phyloP scores from a whole-genome alignment of 30 jellyfish, hydroid and myxozoan genomes.

The Morbakka virulenta region DNA sequence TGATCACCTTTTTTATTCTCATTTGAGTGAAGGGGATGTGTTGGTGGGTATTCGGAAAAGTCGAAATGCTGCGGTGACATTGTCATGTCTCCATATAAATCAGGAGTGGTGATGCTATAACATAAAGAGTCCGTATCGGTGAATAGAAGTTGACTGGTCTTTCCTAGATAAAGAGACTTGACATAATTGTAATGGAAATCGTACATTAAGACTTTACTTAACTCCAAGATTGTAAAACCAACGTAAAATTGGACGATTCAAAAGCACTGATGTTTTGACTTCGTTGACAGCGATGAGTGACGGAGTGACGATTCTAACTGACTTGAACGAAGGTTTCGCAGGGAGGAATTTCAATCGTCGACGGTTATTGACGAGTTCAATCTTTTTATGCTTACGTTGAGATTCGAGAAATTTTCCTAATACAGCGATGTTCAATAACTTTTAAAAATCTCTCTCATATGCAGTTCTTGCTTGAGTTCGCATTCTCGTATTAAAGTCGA shows the following conservation, averaged over 20 bases:
- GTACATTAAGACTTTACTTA: too few relatives aligned
- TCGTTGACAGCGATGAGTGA: constrained; percentile 32
- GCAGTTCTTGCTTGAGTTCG: constrained; percentile 34
- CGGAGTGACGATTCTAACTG: constrained; percentile 24
- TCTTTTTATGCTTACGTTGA: constrained; percentile 39
- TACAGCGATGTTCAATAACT: constrained; percentile 51
- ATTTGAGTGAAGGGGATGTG: too few relatives aligned
- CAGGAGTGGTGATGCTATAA: neutral
- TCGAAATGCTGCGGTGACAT: too few relatives aligned
- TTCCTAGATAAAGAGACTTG: neutral
- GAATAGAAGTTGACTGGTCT: constrained; percentile 22
- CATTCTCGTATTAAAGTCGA: constrained; percentile 40
- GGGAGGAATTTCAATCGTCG: neutral
- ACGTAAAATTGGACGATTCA: constrained; percentile 38
- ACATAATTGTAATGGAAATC: constrained; percentile 60
- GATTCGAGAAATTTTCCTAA: constrained; percentile 64
- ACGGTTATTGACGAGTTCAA: constrained; percentile 8
- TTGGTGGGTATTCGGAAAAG: too few relatives aligned
- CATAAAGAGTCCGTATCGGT: constrained; percentile 58
- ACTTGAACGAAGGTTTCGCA: constrained; percentile 34
- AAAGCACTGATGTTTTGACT: constrained; percentile 10
- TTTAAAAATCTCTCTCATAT: constrained; percentile 55
- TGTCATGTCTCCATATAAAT: neutral
- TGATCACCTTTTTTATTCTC: constrained; percentile 38
- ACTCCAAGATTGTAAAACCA: constrained; percentile 64